Base-by-base conservation (phyloP, 1,140 invertebrate species). In the Dreissena polymorpha region DNA sequence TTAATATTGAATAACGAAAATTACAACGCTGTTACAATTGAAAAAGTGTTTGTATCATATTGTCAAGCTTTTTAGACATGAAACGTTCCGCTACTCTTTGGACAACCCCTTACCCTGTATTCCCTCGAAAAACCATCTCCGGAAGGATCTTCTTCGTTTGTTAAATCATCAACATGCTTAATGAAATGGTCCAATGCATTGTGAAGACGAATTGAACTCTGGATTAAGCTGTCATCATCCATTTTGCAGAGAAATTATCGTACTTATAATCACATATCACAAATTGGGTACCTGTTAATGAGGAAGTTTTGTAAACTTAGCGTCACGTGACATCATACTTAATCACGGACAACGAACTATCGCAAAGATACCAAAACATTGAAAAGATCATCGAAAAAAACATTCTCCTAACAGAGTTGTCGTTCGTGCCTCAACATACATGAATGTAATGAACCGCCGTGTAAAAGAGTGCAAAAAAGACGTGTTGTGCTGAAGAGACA, bases 151-250 rank as follows among this genome's bases (percentile, higher is more conserved):
- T 90, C 90, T 53, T 92, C 90, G 14, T 85, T 72, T 87, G 94
- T 93, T 79, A 94, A 89, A 64, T 92, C 93, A 81, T 94, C 93
- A 78, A 94, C 93, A 88, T 94, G 92, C 83, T 94, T 93, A 53
- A 95, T 90, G 91, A 94, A 94, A 88, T 94, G 94, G 81, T 92
- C 89, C 55, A 95, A 89, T 78, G 94, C 90, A 69, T 90, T 92
- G 86, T 93, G 53, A 64, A 80, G 78, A 25, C 21, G 23, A 23
- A 60, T 27, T n/a, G 78, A 63, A 21, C 21, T 80, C 25, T 80
- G 68, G 55, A 12, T 23, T 0, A 5, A 0, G 23, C 72, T 57
- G 18, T 71, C 78, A 21, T 10, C 14, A 12, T 80, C 78, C 78
- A 80, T 80, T 70, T 70, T 78, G 39, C 39, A 39, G 39, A 39